A percentile compares a stretch with the other conserved stretches of the same genome.
Evolutionary conservation across 2,113 vertebrate genomes (phyloP).

Genomic region (Orthonyx spaldingii): DNA sequence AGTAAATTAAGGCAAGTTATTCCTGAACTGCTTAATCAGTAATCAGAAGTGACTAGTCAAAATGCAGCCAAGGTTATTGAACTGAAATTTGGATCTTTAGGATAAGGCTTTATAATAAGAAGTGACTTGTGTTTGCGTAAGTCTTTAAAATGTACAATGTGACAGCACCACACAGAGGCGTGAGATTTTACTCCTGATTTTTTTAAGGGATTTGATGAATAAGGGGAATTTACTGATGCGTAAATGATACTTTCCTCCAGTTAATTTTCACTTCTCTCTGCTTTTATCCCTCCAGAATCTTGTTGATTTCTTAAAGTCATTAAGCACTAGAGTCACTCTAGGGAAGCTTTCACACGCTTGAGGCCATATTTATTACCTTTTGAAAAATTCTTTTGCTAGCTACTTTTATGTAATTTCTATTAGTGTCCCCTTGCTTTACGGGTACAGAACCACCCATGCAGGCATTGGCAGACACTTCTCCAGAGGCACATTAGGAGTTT

Average conservation of each 20-base stretch:
- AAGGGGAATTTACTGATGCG: neutral
- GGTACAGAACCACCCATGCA: neutral
- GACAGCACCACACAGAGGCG: conserved; percentile 49
- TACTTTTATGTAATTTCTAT: neutral
- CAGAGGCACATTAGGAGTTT: neutral
- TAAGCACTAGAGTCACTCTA: neutral
- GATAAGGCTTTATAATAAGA: neutral
- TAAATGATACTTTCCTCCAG: neutral
- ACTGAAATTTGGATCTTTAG: neutral
- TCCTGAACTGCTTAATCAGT: neutral
- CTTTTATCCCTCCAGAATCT: neutral
- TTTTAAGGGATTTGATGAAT: neutral
- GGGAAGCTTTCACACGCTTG: neutral
- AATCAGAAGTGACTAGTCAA: neutral
- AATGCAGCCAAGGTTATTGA: neutral
- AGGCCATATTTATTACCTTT: neutral
- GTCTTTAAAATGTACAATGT: conserved; percentile 6
- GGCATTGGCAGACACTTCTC: neutral
- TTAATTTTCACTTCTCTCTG: neutral
- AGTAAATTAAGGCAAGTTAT: neutral
- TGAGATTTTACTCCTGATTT: neutral
- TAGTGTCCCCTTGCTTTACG: neutral
- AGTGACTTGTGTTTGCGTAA: neutral
- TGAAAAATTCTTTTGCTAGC: neutral
- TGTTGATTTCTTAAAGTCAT: neutral